Base-by-base conservation (phyloP, 2,888 invertebrate species). In the Rapana venosa region DNA sequence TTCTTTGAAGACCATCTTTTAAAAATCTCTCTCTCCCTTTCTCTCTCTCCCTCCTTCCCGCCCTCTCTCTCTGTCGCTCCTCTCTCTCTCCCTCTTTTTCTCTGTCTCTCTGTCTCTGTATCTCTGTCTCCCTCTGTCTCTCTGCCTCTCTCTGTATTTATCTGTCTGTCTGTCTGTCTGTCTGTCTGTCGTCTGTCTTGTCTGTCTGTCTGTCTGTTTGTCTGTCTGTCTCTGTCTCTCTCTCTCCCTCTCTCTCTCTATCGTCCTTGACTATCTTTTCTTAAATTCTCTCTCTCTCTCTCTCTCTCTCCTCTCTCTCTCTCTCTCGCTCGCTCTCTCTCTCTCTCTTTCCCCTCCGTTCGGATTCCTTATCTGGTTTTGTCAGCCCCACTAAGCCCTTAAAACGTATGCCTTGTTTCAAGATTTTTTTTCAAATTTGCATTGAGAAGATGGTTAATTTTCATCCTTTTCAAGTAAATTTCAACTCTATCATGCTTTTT, bases 201-300 rank as follows among this genome's bases (percentile, higher is more conserved):
- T 47, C 47, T 47, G 47, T 47, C 47, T 47, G 47, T 47, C 47
- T 47, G 47, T 47, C 47, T 47, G 47, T 47, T 8, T 47, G 47
- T 20, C 26, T 66, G 5, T 22, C 66, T 77, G 30, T 30, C 77
- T 77, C 30, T 77, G 13, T 77, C 30, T 30, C 30, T n/a, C 26
- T 77, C 77, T 77, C 77, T 30, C 30, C n/a, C n/a, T 32, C 77
- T 77, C 77, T 32, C n/a, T 77, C 77, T 77, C n/a, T 74, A 20
- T 22, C 74, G 17, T n/a, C n/a, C 74, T n/a, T n/a, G n/a, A n/a
- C n/a, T n/a, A n/a, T n/a, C n/a, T n/a, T n/a, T n/a, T n/a, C n/a
- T n/a, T n/a, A n/a, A n/a, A n/a, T n/a, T 47, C 47, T 81, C 35
- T 81, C 26, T 35, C 79, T 81, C 11, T 20, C 35, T 32, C 20